Evolutionary conservation across 2,797 vertebrate genomes (phyloP), one percentile per base, ranked within the genome.

Genomic region (Semotilus atromaculatus): DNA sequence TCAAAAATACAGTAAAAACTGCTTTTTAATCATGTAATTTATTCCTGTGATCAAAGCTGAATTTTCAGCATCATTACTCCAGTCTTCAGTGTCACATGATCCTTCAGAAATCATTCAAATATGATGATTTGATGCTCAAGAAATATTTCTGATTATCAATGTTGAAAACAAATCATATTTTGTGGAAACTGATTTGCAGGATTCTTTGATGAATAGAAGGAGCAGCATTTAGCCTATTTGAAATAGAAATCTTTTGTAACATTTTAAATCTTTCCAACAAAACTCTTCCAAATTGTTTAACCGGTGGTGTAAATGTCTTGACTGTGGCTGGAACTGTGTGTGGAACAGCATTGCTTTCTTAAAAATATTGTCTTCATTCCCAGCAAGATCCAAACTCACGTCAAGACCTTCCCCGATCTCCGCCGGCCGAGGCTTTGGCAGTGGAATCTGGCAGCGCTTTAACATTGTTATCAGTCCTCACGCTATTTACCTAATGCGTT

Each of bases 401-500:
- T 53, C 66, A 40, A n/a, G 14, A 29, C 1, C 18, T 38, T 58
- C 58, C 60, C 2, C 62, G 11, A 23, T 80, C 45, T 80, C 40
- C 70, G 26, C 70, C 23, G 70, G 53, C 51, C 4, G 8, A 62
- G 26, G 68, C 7, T 82, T 62, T 51, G 53, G 68, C 68, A 18
- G 53, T 6, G 80, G 80, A 82, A 34, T 73, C 43, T 83, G 73
- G 73, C 73, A 83, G 82, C 73, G n/a, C 23, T 34, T 36, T 77
- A 68, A 83, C 82, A 83, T 76, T 77, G 82, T 83, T 76, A 77
- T 83, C 82, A 23, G 73, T 68, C 48, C 60, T 76, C 53, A 18
- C 31, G n/a, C 82, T 76, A 77, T 83, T 76, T 83, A 77, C 73
- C 82, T 68, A 83, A 83, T 83, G 73, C 73, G 31, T 83, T 66